phyloP scores from a whole-genome alignment of 2,113 vertebrate genomes.

The Tiliqua scincoides region DNA sequence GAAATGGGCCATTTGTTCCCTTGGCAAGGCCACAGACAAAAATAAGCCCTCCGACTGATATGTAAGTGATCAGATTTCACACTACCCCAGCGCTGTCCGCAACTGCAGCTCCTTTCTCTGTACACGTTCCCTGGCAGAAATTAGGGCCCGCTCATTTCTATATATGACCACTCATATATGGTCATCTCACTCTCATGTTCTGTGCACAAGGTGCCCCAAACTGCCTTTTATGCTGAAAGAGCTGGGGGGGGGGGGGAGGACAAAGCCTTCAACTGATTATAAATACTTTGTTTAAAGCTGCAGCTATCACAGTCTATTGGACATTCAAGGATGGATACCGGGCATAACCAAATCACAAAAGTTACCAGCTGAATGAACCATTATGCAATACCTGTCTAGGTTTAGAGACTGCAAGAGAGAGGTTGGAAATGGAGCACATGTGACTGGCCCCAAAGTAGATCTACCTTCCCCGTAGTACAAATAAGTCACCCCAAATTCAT shows the following conservation, averaged over 20 bases:
- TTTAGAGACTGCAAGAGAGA: not conserved
- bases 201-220: no score
- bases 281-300: no score
- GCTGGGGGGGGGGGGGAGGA: not conserved
- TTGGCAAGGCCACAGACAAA: not conserved
- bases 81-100: not conserved
- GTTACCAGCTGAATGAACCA: not conserved
- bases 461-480: not conserved
- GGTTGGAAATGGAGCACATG: not conserved
- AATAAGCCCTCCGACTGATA: no score
- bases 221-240: no score
- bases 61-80: no score
- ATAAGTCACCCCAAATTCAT: not conserved
- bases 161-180: not conserved
- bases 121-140: not conserved
- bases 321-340: not conserved
- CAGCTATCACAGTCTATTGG: no score
- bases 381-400: not conserved
- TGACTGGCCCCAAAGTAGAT: not conserved
- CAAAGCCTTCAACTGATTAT: no score
- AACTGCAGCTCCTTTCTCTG: not conserved
- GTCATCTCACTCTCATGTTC: no score
- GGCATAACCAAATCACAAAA: not conserved
- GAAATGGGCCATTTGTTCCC: not conserved
- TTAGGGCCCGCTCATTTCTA: not conserved